Percentiles rank a stretch among this genome's conserved stretches.
These are phyloP conservation scores for Cyclura pinguis DNA, from an alignment of 2,797 vertebrate species.

Conservation along the genomic window DNA sequence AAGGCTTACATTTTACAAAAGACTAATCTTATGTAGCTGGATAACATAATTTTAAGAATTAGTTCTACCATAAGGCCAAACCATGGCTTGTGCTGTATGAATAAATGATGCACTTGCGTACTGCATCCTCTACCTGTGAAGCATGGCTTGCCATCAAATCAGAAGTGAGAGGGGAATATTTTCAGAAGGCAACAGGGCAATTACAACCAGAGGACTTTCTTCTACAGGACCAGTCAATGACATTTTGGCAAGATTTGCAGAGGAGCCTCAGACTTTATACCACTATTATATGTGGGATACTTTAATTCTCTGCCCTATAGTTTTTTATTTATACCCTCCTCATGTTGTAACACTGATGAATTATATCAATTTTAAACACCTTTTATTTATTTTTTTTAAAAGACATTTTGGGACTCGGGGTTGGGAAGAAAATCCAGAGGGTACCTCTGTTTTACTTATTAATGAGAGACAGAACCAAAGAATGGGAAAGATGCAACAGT, in stretches of 20 bases:
- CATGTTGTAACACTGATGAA: no score
- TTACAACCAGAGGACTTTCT: neutral
- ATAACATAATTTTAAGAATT: neutral
- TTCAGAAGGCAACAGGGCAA: neutral
- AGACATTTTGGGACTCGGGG: neutral
- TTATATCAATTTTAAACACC: no score
- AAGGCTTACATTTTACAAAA: neutral
- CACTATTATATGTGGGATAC: no score
- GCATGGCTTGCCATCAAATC: neutral
- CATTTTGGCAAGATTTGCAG: neutral
- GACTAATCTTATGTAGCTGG: neutral
- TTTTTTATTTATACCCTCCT: no score
- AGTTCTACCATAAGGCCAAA: neutral
- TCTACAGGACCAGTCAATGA: neutral
- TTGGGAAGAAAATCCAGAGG: neutral
- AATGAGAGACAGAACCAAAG: neutral
- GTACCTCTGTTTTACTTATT: neutral
- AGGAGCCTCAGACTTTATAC: no score
- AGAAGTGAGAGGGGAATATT: no score
- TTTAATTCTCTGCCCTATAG: no score
- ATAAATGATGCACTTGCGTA: neutral
- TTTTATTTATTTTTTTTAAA: neutral
- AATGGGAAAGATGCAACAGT: neutral
- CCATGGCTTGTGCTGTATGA: neutral
- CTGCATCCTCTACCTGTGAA: neutral